Conservation (phyloP, 2,888 invertebrate species). For the Argyresthia albistria region DNA sequence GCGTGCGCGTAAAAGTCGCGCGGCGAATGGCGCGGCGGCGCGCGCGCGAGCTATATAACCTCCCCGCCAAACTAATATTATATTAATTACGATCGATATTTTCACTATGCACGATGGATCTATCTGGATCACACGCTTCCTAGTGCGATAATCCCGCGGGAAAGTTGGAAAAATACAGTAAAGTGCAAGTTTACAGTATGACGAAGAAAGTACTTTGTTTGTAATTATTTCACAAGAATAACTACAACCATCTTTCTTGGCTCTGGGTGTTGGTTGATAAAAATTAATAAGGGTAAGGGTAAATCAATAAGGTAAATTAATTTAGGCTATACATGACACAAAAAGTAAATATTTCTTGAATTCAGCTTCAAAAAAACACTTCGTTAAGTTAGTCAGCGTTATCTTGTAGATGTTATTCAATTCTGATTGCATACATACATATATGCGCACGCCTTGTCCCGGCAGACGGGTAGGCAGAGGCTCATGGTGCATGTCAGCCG, state of each 20-base stretch:
- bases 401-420: too few species aligned
- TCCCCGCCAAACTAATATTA: conserved; percentile 60
- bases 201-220: not conserved
- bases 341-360: too few species aligned
- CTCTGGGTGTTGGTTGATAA: too few species aligned
- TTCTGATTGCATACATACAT: too few species aligned
- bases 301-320: too few species aligned
- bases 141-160: conserved; percentile 31
- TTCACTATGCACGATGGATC: conserved; percentile 43
- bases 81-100: conserved; percentile 62
- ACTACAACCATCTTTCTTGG: too few species aligned
- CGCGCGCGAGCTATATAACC: conserved; percentile 46
- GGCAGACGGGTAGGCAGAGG: too few species aligned
- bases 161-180: conserved; percentile 5
- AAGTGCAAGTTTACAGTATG: not conserved
- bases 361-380: too few species aligned
- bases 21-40: conserved; percentile 53
- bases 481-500: not conserved
- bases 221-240: not conserved
- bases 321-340: too few species aligned
- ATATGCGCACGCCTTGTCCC: too few species aligned
- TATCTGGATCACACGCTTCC: conserved; percentile 55
- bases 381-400: too few species aligned
- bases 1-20: conserved; percentile 54
- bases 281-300: too few species aligned